Evolutionary conservation across 1,140 invertebrate genomes (phyloP).

Genomic region (Halesus radiatus): DNA sequence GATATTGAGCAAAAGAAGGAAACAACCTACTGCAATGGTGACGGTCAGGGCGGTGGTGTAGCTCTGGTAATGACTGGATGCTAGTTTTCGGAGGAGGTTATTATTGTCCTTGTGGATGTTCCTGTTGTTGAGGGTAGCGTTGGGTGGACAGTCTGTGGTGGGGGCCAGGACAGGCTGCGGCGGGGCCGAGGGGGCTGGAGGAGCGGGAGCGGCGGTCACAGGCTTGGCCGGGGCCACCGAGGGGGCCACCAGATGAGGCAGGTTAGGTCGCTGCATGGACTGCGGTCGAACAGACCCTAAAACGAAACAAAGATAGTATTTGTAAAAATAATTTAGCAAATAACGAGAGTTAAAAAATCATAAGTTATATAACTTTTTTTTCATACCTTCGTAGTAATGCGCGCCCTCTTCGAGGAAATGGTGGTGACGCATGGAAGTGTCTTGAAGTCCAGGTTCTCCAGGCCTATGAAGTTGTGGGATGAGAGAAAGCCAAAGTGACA

Average conservation of each 20-base stretch:
- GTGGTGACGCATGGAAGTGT: conserved; percentile 84
- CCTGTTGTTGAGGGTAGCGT: conserved; percentile 69
- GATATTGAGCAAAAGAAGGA: conserved; percentile 90
- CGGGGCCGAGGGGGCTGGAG: conserved; percentile 60
- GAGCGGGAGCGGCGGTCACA: conserved; percentile 59
- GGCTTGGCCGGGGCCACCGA: conserved; percentile 62
- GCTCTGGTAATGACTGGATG: conserved; percentile 85
- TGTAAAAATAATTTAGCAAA: neutral
- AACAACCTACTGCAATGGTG: conserved; percentile 93
- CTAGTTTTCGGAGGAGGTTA: conserved; percentile 79
- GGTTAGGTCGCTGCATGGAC: conserved; percentile 74
- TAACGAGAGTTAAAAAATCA: conserved; percentile 61
- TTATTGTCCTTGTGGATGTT: conserved; percentile 69
- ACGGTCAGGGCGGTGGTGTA: conserved; percentile 93
- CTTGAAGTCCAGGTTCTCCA: conserved; percentile 73
- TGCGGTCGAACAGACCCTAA: conserved; percentile 80
- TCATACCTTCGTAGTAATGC: conserved; percentile 77
- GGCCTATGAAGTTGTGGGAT: conserved; percentile 89
- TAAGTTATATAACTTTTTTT: conserved; percentile 56
- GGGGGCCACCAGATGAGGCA: conserved; percentile 69
- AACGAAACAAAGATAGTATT: conserved; percentile 34
- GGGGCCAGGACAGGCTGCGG: conserved; percentile 58
- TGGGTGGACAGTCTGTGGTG: conserved; percentile 79
- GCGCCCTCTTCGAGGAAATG: conserved; percentile 80
- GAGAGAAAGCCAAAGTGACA: conserved; percentile 93